Evolutionary conservation across 2,113 vertebrate species (phyloP).

Genomic region (Syngnathus typhle): DNA sequence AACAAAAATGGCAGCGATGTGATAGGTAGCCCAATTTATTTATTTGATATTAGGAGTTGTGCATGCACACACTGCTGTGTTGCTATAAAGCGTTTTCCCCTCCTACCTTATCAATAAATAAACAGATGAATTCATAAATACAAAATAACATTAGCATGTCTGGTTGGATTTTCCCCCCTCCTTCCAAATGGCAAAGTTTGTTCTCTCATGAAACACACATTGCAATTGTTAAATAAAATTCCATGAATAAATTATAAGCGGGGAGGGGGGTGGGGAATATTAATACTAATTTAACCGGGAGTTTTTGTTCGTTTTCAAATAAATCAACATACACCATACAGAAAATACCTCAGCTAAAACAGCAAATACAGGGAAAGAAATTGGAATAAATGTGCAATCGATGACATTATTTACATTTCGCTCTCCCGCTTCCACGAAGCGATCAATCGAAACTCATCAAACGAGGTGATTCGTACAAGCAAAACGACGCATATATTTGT

Average conservation of each 20-base stretch:
- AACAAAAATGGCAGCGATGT: conserved; percentile 1
- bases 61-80: conserved; percentile 47
- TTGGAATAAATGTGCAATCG: conserved; percentile 89
- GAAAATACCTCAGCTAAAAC: conserved; percentile 83
- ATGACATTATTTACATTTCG: conserved; percentile 95
- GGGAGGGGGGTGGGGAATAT: no score
- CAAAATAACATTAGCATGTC: conserved; percentile 43
- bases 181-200: conserved; percentile 80
- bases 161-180: conserved; percentile 7
- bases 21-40: conserved; percentile 8
- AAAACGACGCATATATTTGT: conserved; percentile 77
- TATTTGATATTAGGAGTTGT: conserved; percentile 25
- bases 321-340: conserved; percentile 86
- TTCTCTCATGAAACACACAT: conserved; percentile 97
- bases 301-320: conserved; percentile 28
- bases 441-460: conserved; percentile 38
- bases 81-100: conserved; percentile 45
- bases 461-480: conserved; percentile 75
- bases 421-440: conserved; percentile 29
- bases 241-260: conserved; percentile 74
- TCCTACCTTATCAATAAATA: conserved; percentile 65
- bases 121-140: conserved; percentile 62
- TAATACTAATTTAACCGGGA: conserved; percentile 71
- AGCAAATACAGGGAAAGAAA: conserved; percentile 76
- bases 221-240: conserved; percentile 83